These are phyloP conservation scores for Apis laboriosa DNA, from an alignment of 1,140 invertebrate species.

Conservation along the genomic window DNA sequence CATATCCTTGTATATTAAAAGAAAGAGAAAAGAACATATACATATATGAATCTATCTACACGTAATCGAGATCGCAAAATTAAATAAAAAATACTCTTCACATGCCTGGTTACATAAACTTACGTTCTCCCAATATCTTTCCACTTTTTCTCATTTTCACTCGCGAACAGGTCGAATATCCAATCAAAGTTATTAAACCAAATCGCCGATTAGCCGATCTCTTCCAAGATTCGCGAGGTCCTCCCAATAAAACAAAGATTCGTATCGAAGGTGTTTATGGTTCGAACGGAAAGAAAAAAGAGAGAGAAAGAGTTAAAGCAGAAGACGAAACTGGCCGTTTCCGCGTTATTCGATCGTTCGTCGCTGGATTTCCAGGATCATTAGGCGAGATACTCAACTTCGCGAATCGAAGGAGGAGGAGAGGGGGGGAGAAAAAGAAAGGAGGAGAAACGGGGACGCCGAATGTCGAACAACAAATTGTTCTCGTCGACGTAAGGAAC, in stretches of 20 bases:
- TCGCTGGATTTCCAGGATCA: constrained; percentile 2
- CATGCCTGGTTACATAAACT: too few relatives aligned
- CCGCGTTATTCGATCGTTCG: neutral
- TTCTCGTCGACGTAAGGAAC: constrained; percentile 1
- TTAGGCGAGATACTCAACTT: neutral
- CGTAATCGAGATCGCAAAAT: constrained; percentile 1
- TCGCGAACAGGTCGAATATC: constrained; percentile 19
- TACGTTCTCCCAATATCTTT: too few relatives aligned
- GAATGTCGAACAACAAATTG: neutral
- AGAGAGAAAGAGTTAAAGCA: constrained; percentile 7
- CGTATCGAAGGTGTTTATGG: constrained; percentile 54
- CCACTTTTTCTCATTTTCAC: neutral
- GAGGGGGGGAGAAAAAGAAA: too few relatives aligned
- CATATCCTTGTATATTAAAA: neutral
- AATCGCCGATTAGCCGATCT: constrained; percentile 58
- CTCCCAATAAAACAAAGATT: constrained; percentile 51
- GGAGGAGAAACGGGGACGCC: neutral
- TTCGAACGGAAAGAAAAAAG: neutral
- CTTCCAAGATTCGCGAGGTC: constrained; percentile 3
- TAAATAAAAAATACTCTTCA: neutral
- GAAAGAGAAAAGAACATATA: neutral
- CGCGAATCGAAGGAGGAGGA: neutral
- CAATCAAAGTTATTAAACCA: constrained; percentile 64
- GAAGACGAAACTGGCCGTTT: neutral
- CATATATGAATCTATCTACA: neutral